Base-by-base conservation (phyloP, 2,113 vertebrate genomes). In the Oncorhynchus clarkii region DNA sequence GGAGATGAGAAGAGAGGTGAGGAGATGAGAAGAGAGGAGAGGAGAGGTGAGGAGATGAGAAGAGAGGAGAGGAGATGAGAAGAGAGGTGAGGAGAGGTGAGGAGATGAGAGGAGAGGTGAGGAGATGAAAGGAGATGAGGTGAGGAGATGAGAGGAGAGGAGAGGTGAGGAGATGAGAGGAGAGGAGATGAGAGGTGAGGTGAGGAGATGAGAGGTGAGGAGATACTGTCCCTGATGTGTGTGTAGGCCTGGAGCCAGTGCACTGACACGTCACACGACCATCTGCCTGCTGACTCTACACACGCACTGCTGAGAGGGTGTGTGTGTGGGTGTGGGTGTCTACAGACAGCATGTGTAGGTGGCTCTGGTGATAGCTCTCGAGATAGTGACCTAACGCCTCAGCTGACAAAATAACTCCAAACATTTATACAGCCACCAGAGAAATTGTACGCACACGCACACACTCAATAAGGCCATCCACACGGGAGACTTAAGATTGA, bases 391-490 rank as follows among this genome's bases (percentile, higher is more conserved):
- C 13, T 9, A 18, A 68, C 73, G 26, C 57, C 72, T 66, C 69
- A 90, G 78, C 77, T 90, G 85, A 90, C 82, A 82, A 78, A 85
- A 79, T 64, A 86, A 88, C 82, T 72, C 54, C 51, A 79, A 75
- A 77, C 75, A 73, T 83, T 83, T 77, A 69, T 66, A 70, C 14
- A 13, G 75, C 14, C 5, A 39, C 48, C 14, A 27, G 26, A 60
- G 60, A 79, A 60, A 54, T 60, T 71, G 71, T 51, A 66, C 12
- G 1, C 64, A 66, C 64, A 18, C 13, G 13, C 62, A 3, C 48
- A 16, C 54, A 5, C 54, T 1, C 54, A 59, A n/a, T 20, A 67
- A 74, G 76, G 70, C 74, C 65, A 72, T 74, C 18, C 2, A 76
- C 73, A 78, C 70, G 73, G 79, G 22, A 80, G 49, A 22, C 51